Conservation (phyloP, 2,888 invertebrate species). For the Aromia moschata region DNA sequence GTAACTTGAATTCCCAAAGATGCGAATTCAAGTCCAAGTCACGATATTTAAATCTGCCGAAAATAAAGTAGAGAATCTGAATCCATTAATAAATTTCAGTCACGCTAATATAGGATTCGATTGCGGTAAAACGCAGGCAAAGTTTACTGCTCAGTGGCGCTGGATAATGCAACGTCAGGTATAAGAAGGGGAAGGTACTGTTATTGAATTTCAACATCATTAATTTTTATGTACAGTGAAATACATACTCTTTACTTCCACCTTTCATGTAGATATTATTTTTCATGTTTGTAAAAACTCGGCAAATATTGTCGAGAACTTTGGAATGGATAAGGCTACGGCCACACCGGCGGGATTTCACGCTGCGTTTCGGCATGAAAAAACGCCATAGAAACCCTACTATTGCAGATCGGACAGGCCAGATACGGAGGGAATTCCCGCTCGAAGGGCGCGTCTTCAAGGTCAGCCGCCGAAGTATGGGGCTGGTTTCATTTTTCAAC, state of each 20-base stretch:
- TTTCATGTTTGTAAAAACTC: too few species aligned
- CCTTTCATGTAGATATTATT: too few species aligned
- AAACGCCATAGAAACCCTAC: too few species aligned
- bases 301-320: too few species aligned
- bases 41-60: conserved; percentile 14
- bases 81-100: conserved; percentile 26
- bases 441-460: too few species aligned
- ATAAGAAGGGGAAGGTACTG: not conserved
- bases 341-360: too few species aligned
- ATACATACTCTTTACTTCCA: not conserved
- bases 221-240: not conserved
- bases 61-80: conserved; percentile 18
- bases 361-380: too few species aligned
- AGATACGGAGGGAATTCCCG: too few species aligned
- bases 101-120: conserved; percentile 24
- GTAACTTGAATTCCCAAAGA: not conserved
- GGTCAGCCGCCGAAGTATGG: too few species aligned
- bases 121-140: conserved; percentile 13
- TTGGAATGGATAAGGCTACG: too few species aligned
- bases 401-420: too few species aligned
- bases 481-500: too few species aligned
- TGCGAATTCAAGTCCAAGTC: not conserved
- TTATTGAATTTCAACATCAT: not conserved
- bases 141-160: conserved; percentile 17
- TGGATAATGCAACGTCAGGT: not conserved